Evolutionary conservation across 1,140 invertebrate genomes (phyloP).

Genomic region (Pemphigus obesinymphae): DNA sequence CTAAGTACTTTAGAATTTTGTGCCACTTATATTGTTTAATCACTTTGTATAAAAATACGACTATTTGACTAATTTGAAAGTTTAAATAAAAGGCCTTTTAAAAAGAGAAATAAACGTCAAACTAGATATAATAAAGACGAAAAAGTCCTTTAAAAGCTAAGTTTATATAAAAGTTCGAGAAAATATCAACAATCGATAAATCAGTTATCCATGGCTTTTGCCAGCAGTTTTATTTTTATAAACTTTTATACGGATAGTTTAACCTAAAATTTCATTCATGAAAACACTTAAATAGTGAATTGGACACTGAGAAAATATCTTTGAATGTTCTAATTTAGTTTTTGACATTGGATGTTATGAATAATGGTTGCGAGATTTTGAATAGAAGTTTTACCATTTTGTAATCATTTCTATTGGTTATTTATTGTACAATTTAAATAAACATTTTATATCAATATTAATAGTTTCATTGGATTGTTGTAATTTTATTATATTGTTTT

Average conservation of each 20-base stretch:
- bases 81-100: not conserved
- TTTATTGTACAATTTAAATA: too few relatives aligned
- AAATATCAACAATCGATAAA: not conserved
- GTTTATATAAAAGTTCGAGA: not conserved
- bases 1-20: too few relatives aligned
- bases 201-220: not conserved
- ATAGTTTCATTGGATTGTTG: too few relatives aligned
- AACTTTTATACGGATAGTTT: not conserved
- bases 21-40: too few relatives aligned
- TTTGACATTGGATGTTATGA: not conserved
- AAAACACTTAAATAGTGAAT: not conserved
- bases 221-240: not conserved
- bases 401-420: too few relatives aligned
- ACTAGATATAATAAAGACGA: not conserved
- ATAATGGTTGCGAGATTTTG: not conserved
- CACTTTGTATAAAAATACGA: too few relatives aligned
- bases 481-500: too few relatives aligned
- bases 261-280: too few relatives aligned
- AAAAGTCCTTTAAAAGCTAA: not conserved
- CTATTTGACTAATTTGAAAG: slow-evolving; percentile 11
- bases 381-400: too few relatives aligned
- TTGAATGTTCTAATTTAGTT: not conserved
- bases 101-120: not conserved
- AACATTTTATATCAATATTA: too few relatives aligned
- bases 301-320: not conserved